Evolutionary conservation across 2,888 invertebrate genomes (phyloP).

Genomic region (Drosophila lacicola): DNA sequence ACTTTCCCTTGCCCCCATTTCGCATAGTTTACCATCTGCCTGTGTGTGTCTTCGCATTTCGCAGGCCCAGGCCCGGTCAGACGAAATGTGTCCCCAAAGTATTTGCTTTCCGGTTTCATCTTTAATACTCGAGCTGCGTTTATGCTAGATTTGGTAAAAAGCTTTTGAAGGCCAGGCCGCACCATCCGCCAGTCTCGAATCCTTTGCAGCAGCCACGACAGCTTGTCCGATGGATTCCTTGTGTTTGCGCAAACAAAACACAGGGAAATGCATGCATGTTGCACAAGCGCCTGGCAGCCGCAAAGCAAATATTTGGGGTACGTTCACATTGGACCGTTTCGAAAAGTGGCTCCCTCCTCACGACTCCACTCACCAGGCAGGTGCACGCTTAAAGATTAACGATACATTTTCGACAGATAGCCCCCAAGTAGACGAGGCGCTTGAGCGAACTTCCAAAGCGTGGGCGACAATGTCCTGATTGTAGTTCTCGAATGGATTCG

Average conservation of each 20-base stretch:
- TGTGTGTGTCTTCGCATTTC: background rate
- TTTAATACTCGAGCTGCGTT: background rate
- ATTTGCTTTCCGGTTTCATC: conserved; percentile 6
- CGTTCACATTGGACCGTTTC: conserved; percentile 18
- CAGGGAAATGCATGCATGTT: conserved; percentile 43
- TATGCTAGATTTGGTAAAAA: conserved; percentile 37
- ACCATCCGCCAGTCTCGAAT: conserved; percentile 2
- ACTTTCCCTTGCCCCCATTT: conserved; percentile 2
- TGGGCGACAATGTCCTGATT: conserved; percentile 27
- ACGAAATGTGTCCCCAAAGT: background rate
- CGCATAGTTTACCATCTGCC: background rate
- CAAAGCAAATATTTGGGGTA: conserved; percentile 59
- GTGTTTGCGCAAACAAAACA: conserved; percentile 56
- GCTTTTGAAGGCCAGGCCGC: conserved; percentile 40
- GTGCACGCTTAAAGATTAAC: conserved; percentile 64
- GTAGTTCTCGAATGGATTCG: conserved; percentile 29
- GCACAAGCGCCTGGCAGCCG: conserved; percentile 43
- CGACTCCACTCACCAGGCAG: conserved; percentile 6
- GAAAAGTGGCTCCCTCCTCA: conserved; percentile 1
- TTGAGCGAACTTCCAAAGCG: conserved; percentile 1
- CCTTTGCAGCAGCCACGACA: conserved; percentile 1
- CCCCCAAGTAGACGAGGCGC: conserved; percentile 15
- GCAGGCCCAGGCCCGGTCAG: background rate
- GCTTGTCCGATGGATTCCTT: conserved; percentile 20
- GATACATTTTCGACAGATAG: conserved; percentile 43